Base-by-base conservation (phyloP, 2,797 vertebrate genomes). In the Ataeniobius toweri region DNA sequence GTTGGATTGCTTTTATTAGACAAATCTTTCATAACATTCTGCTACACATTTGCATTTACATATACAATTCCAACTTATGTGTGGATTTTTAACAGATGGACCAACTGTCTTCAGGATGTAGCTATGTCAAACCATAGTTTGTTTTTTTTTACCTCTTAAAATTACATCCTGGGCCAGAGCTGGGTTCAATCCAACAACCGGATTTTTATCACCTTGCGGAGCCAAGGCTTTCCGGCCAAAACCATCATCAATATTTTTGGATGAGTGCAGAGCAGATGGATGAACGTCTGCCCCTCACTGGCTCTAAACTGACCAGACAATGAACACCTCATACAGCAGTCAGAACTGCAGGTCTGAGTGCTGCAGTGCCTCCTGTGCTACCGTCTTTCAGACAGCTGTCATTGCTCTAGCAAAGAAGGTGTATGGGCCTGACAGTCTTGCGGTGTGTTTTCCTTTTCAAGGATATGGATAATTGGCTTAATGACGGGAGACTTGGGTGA, bases 261-360 rank as follows among this genome's bases (percentile, higher is more conserved):
- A 53, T 65, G 59, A 78, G 77, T 53, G 71, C 6, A 73, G 50
- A 73, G 6, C 36, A 31, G 59, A 78, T 67, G 50, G 48, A 67
- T 55, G 48, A 55, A 71, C 51, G 36, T 78, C n/a, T 67, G 36
- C 36, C 50, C 48, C 50, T 56, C 39, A 2, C 77, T 67, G 48
- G 48, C 70, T 59, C 24, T 26, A 6, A 78, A 65, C 24, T 28
- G 48, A 44, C 58, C 70, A 55, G 70, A 73, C 44, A 39, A 63
- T 78, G 58, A 71, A 59, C 26, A 75, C 31, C 58, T 75, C 44
- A 44, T 36, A 73, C 2, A 56, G 9, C 51, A 28, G 51, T 68
- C 41, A 24, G 18, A 69, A 26, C 63, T 41, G 14, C 7, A 4
- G 41, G 53, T 28, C 51, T 28, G 16, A n/a, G 41, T 58, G 24